Evolutionary conservation across 2,888 invertebrate species (phyloP).

Genomic region (Pseudolycoriella hygida): DNA sequence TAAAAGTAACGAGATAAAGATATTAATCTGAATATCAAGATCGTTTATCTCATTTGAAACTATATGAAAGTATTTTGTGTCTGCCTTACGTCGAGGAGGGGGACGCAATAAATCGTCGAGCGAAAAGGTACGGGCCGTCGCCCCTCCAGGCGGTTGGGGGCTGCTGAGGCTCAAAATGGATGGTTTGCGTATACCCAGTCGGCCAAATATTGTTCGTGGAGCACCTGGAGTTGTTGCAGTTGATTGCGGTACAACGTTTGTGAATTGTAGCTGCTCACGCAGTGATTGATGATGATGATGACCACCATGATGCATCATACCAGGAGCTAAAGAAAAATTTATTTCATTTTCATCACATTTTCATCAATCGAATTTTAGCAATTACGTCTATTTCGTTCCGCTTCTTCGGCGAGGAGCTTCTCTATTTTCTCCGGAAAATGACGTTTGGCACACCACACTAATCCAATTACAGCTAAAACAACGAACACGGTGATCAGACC

Average conservation of each 20-base stretch:
- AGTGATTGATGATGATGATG: constrained; percentile 36
- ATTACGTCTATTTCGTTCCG: constrained; percentile 50
- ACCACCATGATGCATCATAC: constrained; percentile 12
- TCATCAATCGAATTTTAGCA: neutral
- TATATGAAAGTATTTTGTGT: constrained; percentile 12
- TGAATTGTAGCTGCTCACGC: constrained; percentile 37
- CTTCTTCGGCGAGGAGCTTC: constrained; percentile 63
- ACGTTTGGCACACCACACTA: constrained; percentile 68
- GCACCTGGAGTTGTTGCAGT: constrained; percentile 33
- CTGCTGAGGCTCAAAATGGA: constrained; percentile 67
- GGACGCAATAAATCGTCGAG: constrained; percentile 77
- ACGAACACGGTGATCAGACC: constrained; percentile 70
- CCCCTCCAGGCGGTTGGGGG: constrained; percentile 36
- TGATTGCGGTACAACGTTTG: constrained; percentile 29
- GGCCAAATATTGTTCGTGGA: constrained; percentile 56
- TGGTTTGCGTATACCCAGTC: constrained; percentile 76
- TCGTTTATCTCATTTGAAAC: neutral
- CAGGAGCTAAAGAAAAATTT: constrained; percentile 16
- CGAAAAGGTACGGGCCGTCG: constrained; percentile 67
- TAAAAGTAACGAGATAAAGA: neutral
- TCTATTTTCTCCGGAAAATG: constrained; percentile 77
- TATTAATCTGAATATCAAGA: neutral
- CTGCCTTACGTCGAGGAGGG: constrained; percentile 61
- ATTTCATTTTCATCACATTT: too few species aligned
- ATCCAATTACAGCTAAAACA: constrained; percentile 58